Evolutionary conservation across 2,113 vertebrate species (phyloP).

Genomic region (Chionomys nivalis): DNA sequence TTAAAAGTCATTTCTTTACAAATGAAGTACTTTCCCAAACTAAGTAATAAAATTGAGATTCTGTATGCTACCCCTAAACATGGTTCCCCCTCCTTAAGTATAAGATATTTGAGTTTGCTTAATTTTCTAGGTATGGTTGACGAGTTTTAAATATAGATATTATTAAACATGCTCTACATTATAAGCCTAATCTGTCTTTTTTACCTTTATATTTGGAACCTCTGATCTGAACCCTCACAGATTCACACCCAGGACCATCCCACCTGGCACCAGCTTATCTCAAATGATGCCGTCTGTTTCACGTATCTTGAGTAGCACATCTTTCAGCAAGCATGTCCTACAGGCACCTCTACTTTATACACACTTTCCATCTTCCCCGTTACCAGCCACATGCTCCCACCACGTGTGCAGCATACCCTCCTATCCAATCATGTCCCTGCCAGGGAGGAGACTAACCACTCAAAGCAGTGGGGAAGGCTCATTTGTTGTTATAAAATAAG

Average conservation of each 20-base stretch:
- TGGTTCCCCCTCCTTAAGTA: not conserved
- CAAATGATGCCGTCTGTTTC: not conserved
- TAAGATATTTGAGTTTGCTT: not conserved
- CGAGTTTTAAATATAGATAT: not conserved
- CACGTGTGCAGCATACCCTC: not conserved
- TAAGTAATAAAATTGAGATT: not conserved
- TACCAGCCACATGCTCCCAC: not conserved
- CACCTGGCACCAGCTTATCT: not conserved
- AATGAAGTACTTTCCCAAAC: not conserved
- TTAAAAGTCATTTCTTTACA: conserved; percentile 6
- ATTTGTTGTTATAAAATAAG: conserved; percentile 25
- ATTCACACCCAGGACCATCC: not conserved
- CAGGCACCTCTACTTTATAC: not conserved
- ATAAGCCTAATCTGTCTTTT: not conserved
- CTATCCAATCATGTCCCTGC: not conserved
- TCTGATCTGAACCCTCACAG: not conserved
- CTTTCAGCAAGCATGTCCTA: not conserved
- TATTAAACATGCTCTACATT: not conserved
- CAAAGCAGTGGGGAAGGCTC: not conserved
- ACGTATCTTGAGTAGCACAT: not conserved
- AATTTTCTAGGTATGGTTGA: not conserved
- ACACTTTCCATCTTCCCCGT: not conserved
- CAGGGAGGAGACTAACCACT: not conserved
- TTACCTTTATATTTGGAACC: conserved; percentile 39
- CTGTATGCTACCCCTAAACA: not conserved